Percentiles rank a stretch among this genome's conserved stretches.
Conservation (phyloP, 2,113 vertebrate genomes). For the Epinephelus lanceolatus region DNA sequence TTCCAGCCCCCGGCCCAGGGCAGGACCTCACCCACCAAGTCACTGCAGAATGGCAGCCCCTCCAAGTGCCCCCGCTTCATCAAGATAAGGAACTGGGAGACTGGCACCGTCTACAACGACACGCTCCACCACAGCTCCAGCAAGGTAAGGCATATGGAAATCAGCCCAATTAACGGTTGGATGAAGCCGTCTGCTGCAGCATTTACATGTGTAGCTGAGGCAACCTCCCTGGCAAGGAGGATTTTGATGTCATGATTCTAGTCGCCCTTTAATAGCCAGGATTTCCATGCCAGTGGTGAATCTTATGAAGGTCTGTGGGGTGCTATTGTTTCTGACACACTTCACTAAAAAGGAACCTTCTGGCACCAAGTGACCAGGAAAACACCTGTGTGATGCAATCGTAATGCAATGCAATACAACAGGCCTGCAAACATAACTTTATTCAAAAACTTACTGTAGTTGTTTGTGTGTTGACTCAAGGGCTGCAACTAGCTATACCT, state of each 20-base stretch:
- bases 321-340: neutral
- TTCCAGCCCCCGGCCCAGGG: slow-evolving; percentile 80
- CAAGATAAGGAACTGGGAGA: slow-evolving; percentile 98
- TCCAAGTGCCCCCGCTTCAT: slow-evolving; percentile 95
- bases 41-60: slow-evolving; percentile 89
- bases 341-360: slow-evolving; percentile 3
- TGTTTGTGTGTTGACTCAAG: neutral
- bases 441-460: neutral
- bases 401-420: slow-evolving; percentile 16
- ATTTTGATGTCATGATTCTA: slow-evolving; percentile 15
- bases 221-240: neutral
- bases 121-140: slow-evolving; percentile 90
- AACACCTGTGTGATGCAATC: slow-evolving; percentile 33
- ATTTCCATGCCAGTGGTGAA: neutral
- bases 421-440: neutral
- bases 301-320: neutral
- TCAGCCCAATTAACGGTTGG: neutral
- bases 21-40: slow-evolving; percentile 88
- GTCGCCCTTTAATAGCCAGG: no score
- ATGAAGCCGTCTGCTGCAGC: neutral
- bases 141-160: slow-evolving; percentile 84
- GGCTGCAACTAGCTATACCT: neutral
- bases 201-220: neutral
- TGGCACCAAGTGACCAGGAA: slow-evolving; percentile 6
- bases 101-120: slow-evolving; percentile 87